phyloP scores from a whole-genome alignment of 2,113 vertebrate species.

The Eretmochelys imbricata region DNA sequence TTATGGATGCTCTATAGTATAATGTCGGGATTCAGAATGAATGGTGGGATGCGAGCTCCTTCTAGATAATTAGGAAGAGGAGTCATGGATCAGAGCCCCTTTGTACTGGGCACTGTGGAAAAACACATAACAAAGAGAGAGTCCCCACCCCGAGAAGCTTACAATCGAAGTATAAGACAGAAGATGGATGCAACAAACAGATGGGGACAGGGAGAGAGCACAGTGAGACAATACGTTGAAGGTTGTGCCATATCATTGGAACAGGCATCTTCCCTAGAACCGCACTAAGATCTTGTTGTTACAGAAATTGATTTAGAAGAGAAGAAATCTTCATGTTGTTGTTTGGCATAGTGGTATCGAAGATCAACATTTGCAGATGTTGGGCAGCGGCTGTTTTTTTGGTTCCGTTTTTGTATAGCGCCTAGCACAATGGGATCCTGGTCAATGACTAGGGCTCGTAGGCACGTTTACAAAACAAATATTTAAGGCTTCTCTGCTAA shows the following conservation, averaged over 20 bases:
- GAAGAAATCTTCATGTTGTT: rapidly evolving
- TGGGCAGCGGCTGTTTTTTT: neutral
- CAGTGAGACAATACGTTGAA: neutral
- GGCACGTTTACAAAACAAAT: neutral
- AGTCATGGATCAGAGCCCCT: neutral
- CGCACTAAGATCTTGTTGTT: neutral
- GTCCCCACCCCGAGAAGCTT: neutral
- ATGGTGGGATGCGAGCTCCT: neutral
- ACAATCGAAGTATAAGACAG: neutral
- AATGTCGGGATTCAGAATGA: neutral
- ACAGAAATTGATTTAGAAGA: neutral
- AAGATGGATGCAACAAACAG: neutral
- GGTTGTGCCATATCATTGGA: rapidly evolving
- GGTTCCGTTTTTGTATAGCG: neutral
- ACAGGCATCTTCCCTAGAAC: neutral
- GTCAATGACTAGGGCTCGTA: neutral
- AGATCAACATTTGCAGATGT: neutral
- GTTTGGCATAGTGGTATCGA: neutral
- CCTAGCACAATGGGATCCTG: neutral
- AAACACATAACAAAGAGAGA: neutral
- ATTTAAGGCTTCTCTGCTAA: constrained; percentile 1
- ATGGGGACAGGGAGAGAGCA: neutral
- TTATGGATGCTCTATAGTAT: neutral
- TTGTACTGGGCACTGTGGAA: neutral
- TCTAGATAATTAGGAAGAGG: neutral